Base-by-base conservation (phyloP, 2,797 vertebrate genomes). In the Halcyon smyrnensis region DNA sequence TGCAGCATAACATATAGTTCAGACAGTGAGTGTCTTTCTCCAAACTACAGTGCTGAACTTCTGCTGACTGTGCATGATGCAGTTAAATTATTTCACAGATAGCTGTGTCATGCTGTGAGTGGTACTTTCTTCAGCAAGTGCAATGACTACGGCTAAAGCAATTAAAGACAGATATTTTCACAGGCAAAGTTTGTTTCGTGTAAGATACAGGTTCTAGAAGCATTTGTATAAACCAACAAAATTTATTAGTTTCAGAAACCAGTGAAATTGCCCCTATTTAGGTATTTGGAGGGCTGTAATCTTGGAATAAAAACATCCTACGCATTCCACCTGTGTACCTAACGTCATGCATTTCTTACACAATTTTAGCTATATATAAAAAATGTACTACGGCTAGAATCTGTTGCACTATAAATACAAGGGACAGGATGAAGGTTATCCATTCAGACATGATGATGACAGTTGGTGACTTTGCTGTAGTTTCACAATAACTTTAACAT, bases 21-120 rank as follows among this genome's bases (percentile, higher is more conserved):
- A 63, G 73, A 73, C 30, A 69, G 28, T 28, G 78, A 92, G 23
- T 62, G 46, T 86, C 65, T 86, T 84, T 63, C 73, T 86, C 16
- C 63, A 75, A 81, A 88, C 45, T 32, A 46, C 24, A 48, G 11
- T 16, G 63, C 46, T 73, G 85, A 84, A 93, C 50, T 73, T 92
- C 48, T 95, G 87, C 78, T 93, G 91, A 86, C 80, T 88, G 50
- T 0, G 25, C 53, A 53, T 20, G 89, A 65, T 91, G 64, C 57
- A 34, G 67, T 84, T 84, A 86, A 81, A 71, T 84, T 78, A 83
- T 81, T 93, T 95, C 73, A 76, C 30, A 73, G 62, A 83, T 57
- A 87, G 69, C 74, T 86, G 62, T 88, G 82, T 86, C 88, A 69
- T 94, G 82, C 67, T 87, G 37, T 78, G 62, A 91, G 57, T 28